Percentiles rank a stretch among this genome's conserved stretches.
These are phyloP conservation scores for Serilophus lunatus DNA, from an alignment of 2,113 vertebrate species.

Conservation along the genomic window DNA sequence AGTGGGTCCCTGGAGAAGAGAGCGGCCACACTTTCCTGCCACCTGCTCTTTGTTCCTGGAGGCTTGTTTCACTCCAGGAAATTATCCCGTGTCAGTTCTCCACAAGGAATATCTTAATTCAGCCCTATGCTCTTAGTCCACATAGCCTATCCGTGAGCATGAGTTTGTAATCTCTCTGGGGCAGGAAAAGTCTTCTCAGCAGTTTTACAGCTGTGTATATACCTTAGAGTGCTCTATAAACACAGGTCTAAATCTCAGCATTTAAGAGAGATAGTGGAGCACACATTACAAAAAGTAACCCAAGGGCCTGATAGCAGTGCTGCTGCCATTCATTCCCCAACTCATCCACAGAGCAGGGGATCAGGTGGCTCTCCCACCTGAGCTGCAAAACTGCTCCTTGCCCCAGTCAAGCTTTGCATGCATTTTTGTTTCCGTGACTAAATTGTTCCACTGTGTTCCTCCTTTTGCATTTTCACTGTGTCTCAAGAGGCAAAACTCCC, in stretches of 20 bases:
- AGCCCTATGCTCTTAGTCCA: background rate
- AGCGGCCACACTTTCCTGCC: conserved; percentile 16
- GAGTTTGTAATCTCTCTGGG: conserved; percentile 23
- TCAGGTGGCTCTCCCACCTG: background rate
- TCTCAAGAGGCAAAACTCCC: background rate
- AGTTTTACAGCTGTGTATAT: conserved; percentile 47
- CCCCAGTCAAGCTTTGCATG: background rate
- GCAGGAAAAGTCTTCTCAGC: conserved; percentile 42
- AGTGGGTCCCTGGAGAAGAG: background rate
- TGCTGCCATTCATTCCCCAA: background rate
- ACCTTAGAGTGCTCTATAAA: conserved; percentile 16
- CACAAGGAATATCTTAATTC: background rate
- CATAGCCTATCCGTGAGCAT: conserved; percentile 1
- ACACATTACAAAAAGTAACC: background rate
- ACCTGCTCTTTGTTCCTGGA: conserved; percentile 29
- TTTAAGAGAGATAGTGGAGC: background rate
- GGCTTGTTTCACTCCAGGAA: background rate
- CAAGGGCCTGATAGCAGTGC: background rate
- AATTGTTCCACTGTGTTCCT: background rate
- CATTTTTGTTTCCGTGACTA: background rate
- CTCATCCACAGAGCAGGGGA: rapidly evolving
- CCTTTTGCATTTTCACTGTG: background rate
- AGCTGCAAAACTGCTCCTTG: background rate
- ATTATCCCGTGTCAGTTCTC: background rate
- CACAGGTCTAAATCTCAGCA: background rate